Base-by-base conservation (phyloP, 2,888 invertebrate genomes). In the Diplazon laetatorius region DNA sequence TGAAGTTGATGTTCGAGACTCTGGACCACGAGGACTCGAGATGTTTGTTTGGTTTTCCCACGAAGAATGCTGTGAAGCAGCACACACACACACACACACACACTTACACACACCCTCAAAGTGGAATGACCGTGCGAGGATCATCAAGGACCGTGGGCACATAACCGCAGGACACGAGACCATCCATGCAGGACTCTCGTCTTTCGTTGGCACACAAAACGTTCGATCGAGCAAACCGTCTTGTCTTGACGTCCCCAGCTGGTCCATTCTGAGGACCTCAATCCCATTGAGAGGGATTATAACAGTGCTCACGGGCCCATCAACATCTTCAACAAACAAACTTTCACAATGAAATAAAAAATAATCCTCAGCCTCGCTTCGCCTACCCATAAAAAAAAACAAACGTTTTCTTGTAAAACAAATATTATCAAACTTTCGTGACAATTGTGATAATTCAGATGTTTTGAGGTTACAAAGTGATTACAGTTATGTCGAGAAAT, bases 1-100 rank as follows among this genome's bases (percentile, higher is more conserved):
- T 63, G 50, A 35, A 72, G 46, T 76, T 79, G 66, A 68, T 72
- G 57, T 25, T 30, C n/a, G 71, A 71, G 55, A 30, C 10, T 30
- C 63, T 25, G 30, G 18, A 25, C 48, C 42, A 59, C 25, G 18
- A 30, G 52, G 66, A 66, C 82, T 89, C 83, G 82, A 89, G 89
- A 89, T 89, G 89, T 89, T 89, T 89, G 88, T 89, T 89, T 89
- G 89, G 85, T 84, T 89, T 89, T 89, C 89, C 89, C 89, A 89
- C 89, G 88, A 87, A 86, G 87, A 86, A 87, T 87, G 85, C 83
- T 80, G 75, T 85, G 83, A 82, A 88, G 87, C 78, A 85, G 82
- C 42, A 81, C 70, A 57, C 76, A 57, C 35, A 68, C 60, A 63
- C 46, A 59, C 30, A 57, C 74, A 60, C 39, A 25, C 48, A 59